Percentiles rank a stretch among this genome's conserved stretches.
Conservation (phyloP, 2,888 invertebrate genomes). For the Stenurella melanura region DNA sequence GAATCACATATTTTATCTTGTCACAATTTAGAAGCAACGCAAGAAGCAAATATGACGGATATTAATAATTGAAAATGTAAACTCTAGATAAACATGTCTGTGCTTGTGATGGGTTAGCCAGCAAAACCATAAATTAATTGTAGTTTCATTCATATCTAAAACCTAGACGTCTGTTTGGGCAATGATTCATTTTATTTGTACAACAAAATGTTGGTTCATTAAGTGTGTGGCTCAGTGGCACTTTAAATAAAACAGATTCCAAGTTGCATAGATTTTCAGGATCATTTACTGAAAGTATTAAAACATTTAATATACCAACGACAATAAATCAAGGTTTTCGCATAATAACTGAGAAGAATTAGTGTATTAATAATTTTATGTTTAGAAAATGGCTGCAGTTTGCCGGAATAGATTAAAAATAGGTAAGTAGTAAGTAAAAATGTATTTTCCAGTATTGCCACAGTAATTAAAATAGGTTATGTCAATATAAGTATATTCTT, state of each 20-base stretch:
- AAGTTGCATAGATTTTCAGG: not conserved
- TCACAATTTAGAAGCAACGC: conserved; percentile 17
- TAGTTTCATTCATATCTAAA: conserved; percentile 7
- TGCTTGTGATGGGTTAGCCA: conserved; percentile 7
- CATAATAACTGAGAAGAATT: too few relatives aligned
- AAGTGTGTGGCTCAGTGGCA: not conserved
- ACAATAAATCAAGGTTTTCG: too few relatives aligned
- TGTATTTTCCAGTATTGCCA: too few relatives aligned
- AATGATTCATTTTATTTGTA: not conserved
- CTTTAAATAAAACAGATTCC: not conserved
- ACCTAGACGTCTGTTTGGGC: not conserved
- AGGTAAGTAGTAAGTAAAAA: too few relatives aligned
- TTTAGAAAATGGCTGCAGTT: too few relatives aligned
- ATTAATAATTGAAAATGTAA: conserved; percentile 22
- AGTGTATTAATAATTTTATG: too few relatives aligned
- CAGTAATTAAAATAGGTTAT: too few relatives aligned
- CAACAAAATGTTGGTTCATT: not conserved
- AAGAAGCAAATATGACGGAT: not conserved
- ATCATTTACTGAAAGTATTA: too few relatives aligned
- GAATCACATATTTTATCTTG: conserved; percentile 34
- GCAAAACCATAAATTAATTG: conserved; percentile 4
- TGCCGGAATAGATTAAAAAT: too few relatives aligned
- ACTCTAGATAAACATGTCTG: conserved; percentile 7
- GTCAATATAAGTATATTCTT: too few relatives aligned
- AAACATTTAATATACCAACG: too few relatives aligned